These are phyloP conservation scores for Cryptoblepharus egeriae DNA, from an alignment of 2,797 vertebrate genomes.

Conservation along the genomic window DNA sequence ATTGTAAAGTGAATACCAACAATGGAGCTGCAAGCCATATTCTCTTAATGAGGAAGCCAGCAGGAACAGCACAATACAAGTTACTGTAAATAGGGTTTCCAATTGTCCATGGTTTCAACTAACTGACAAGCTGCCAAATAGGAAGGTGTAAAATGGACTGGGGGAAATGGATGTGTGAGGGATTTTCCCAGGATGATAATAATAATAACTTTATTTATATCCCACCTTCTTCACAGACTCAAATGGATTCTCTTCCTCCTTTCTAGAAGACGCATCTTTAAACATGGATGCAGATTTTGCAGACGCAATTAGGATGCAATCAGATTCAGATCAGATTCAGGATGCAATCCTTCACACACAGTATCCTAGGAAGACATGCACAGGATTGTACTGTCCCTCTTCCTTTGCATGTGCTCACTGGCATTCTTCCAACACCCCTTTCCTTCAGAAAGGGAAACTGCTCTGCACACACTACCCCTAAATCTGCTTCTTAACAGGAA, in stretches of 20 bases:
- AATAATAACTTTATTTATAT: too few relatives aligned
- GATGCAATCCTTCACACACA: too few relatives aligned
- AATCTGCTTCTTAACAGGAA: not conserved
- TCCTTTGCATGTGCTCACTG: not conserved
- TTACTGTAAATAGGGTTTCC: not conserved
- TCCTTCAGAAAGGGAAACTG: not conserved
- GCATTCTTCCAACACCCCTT: not conserved
- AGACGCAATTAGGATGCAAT: too few relatives aligned
- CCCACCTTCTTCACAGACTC: too few relatives aligned
- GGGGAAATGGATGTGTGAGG: not conserved
- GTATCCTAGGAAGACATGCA: too few relatives aligned
- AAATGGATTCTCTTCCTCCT: not conserved
- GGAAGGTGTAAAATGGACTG: not conserved
- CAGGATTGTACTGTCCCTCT: not conserved
- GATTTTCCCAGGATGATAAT: not conserved
- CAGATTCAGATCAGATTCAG: too few relatives aligned
- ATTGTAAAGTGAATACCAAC: not conserved
- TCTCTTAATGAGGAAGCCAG: conserved; percentile 7
- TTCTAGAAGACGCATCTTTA: too few relatives aligned
- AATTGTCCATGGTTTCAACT: not conserved
- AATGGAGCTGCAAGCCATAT: conserved; percentile 22
- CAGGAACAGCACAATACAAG: not conserved
- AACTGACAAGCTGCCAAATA: not conserved
- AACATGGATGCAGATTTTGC: not conserved
- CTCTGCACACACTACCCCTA: not conserved